These are phyloP conservation scores for Eupeodes corollae DNA, from an alignment of 1,140 invertebrate species.

Conservation along the genomic window DNA sequence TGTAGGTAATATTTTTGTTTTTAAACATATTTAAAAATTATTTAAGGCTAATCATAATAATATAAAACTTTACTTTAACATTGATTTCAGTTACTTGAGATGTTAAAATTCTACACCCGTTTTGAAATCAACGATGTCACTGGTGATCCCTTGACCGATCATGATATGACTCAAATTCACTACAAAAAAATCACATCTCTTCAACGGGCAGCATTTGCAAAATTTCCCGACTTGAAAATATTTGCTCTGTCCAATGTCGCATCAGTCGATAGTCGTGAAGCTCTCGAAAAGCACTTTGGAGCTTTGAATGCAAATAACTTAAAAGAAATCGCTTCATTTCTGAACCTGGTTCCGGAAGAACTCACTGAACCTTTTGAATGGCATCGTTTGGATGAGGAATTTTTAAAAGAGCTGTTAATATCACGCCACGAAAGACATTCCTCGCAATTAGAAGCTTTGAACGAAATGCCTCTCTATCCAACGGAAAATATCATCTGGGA, in stretches of 20 bases:
- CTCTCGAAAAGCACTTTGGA: conserved; percentile 77
- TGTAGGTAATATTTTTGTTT: too few relatives aligned
- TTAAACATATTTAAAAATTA: too few relatives aligned
- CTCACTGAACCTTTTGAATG: conserved; percentile 54
- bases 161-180: conserved; percentile 87
- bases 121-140: conserved; percentile 98
- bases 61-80: conserved; percentile 36
- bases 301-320: conserved; percentile 63
- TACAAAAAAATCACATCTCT: conserved; percentile 83
- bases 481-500: conserved; percentile 99
- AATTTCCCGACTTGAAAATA: conserved; percentile 74
- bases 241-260: conserved; percentile 92
- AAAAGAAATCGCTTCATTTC: conserved; percentile 69
- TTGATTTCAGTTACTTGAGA: conserved; percentile 88
- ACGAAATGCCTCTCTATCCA: conserved; percentile 97
- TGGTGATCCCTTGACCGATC: conserved; percentile 86
- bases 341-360: conserved; percentile 75
- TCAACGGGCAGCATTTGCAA: conserved; percentile 86
- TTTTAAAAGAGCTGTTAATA: conserved; percentile 77
- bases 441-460: conserved; percentile 89
- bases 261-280: conserved; percentile 78
- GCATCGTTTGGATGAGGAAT: conserved; percentile 65
- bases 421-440: conserved; percentile 75
- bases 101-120: conserved; percentile 90
- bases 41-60: conserved; percentile 1